Evolutionary conservation across 2,113 vertebrate species (phyloP), one percentile per base, ranked within the genome.

Genomic region (Tilapia sparmanii): DNA sequence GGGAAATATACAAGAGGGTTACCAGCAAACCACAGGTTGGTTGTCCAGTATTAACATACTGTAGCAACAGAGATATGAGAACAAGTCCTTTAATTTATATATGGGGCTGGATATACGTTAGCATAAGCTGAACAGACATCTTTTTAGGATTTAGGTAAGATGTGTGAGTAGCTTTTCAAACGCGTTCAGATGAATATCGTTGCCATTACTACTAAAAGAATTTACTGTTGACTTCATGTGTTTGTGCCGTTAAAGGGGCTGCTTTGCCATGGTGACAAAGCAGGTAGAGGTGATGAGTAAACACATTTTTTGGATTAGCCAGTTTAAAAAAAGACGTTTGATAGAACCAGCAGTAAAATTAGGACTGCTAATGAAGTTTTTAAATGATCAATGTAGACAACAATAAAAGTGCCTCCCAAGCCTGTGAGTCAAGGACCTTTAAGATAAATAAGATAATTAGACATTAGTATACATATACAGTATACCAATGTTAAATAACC

Each of bases 281-380:
- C 13, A 71, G 66, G n/a, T 10, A 4, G 35, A 71, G 66, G n/a
- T 40, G 22, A 73, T 45, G 22, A 1, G 13, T 24, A 40, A 68
- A 45, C 13, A 38, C 7, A 2, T 38, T 73, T 73, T 73, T 42
- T 50, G 26, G 5, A 50, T 76, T 76, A 76, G 16, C 24, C 71
- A 50, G 6, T 47, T 68, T 38, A 2, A 31, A 50, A 0, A 29
- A 4, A 76, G 22, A 16, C 4, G 2, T 0, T 76, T 47, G 9
- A 76, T 76, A 29, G 42, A 76, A 76, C 12, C 12, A 6, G 38
- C 8, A 71, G 35, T 71, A 45, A 71, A 24, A 73, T 73, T 73
- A 73, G 38, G 68, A 29, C 71, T 76, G 15, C 22, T 47, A 29
- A 76, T 6, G 71, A 29, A 11, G 22, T 45, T 76, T 76, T 76